Conservation (phyloP, 2,113 vertebrate species). For the Nipponia nippon region DNA sequence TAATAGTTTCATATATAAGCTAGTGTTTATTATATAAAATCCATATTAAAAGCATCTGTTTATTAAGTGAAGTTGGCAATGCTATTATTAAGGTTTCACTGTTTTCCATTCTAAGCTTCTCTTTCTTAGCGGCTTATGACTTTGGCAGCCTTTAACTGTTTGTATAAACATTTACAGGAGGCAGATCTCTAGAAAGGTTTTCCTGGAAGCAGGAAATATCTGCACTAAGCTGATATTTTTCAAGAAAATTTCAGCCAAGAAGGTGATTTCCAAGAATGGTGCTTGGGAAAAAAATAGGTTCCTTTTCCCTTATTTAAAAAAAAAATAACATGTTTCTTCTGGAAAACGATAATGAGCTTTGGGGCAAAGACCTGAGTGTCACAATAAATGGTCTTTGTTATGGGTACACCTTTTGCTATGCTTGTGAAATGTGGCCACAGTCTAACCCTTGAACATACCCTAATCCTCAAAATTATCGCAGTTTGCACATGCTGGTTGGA, state of each 20-base stretch:
- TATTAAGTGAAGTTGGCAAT: background rate
- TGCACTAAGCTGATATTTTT: constrained; percentile 24
- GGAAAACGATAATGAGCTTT: background rate
- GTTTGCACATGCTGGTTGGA: background rate
- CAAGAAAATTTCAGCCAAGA: constrained; percentile 17
- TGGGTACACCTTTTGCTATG: background rate
- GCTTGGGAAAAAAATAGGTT: background rate
- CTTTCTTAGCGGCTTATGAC: background rate
- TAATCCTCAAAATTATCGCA: background rate
- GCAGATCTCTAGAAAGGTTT: constrained; percentile 31
- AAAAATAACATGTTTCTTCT: background rate
- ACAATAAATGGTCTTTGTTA: background rate
- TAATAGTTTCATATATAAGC: background rate
- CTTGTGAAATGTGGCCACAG: background rate
- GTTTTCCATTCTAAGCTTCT: background rate
- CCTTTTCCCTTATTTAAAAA: background rate
- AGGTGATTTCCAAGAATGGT: background rate
- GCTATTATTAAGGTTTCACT: background rate
- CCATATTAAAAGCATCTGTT: background rate
- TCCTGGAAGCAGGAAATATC: constrained; percentile 49
- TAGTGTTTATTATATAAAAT: background rate
- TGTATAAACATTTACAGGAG: constrained; percentile 26
- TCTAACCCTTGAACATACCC: background rate
- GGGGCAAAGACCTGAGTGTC: background rate
- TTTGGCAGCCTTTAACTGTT: background rate